Evolutionary conservation across 2,113 vertebrate genomes (phyloP), one percentile per base, ranked within the genome.

Genomic region (Larimichthys polyactis): DNA sequence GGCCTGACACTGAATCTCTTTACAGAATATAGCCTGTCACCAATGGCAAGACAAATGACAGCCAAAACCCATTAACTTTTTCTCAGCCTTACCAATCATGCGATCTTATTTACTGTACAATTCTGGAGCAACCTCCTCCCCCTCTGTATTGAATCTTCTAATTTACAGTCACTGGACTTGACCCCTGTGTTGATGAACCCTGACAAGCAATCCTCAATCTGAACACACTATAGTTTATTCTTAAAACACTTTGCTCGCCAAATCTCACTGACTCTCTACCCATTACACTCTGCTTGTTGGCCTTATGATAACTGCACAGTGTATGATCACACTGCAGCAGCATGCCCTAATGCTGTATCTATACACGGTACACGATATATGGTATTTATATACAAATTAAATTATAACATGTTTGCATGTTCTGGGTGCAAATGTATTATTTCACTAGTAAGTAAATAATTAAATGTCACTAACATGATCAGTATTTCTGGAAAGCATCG

Each of bases 31-130:
- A 49, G 78, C 24, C 88, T 89, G 70, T 87, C 84, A 83, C 62
- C 77, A 73, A 11, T 70, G 48, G 76, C 51, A 91, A 90, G 91
- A 93, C 79, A 82, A 90, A 92, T 83, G 81, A 76, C 86, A 60
- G 78, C 87, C 57, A 82, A 75, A 87, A 76, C 57, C 85, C 51
- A 90, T 92, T 87, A 84, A 85, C 67, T 79, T 81, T 85, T 58
- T 46, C 78, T 60, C 71, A 80, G 87, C 68, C 60, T 86, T 85
- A 27, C 81, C 76, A 82, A 22, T 83, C 73, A 83, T 62, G 59
- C 58, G 0, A 62, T 84, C 78, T 86, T 69, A 83, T 90, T 70
- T 65, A 71, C 78, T 72, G 40, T 51, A 72, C 24, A 24, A 29
- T 72, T 78, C 60, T 20, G 66, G 44, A 40, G 40, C 65, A 43